These are phyloP conservation scores for Hirtodrosophila histrioides DNA, from an alignment of 2,888 invertebrate genomes.

Conservation along the genomic window DNA sequence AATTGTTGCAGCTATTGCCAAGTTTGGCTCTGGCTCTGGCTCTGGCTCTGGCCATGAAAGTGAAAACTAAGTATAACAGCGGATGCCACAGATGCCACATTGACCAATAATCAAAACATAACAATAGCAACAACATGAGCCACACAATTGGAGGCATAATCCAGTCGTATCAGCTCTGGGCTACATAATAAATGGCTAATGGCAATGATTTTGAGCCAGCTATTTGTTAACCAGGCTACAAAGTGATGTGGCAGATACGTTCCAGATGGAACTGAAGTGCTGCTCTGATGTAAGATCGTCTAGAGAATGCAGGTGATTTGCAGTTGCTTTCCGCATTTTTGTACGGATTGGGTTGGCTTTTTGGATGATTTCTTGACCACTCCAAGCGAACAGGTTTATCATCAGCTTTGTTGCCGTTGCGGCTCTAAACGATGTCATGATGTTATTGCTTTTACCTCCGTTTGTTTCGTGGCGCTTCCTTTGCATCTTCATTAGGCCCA, in stretches of 20 bases:
- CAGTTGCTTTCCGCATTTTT: conserved; percentile 23
- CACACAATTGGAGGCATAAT: conserved; percentile 31
- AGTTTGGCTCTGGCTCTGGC: conserved; percentile 48
- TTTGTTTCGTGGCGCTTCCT: conserved; percentile 47
- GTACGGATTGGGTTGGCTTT: conserved; percentile 18
- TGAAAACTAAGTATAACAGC: conserved; percentile 65
- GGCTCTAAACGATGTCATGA: conserved; percentile 65
- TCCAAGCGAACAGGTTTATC: conserved; percentile 63
- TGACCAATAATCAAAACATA: conserved; percentile 54
- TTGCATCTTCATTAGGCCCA: conserved; percentile 73
- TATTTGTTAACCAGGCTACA: conserved; percentile 25
- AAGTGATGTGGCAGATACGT: neutral
- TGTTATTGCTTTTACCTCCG: conserved; percentile 58
- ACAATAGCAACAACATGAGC: conserved; percentile 32
- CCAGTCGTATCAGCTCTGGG: conserved; percentile 11
- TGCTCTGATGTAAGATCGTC: conserved; percentile 7
- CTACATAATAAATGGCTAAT: conserved; percentile 22
- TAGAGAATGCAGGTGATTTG: conserved; percentile 25
- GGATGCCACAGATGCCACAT: conserved; percentile 60
- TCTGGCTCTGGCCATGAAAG: conserved; percentile 61
- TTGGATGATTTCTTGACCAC: conserved; percentile 40
- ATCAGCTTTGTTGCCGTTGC: conserved; percentile 22
- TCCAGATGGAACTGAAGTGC: neutral
- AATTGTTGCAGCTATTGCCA: conserved; percentile 59
- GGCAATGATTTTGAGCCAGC: conserved; percentile 17